Percentiles rank a stretch among this genome's conserved stretches.
These are phyloP conservation scores for Adoxophyes honmai DNA, from an alignment of 1,140 invertebrate genomes.

Conservation along the genomic window DNA sequence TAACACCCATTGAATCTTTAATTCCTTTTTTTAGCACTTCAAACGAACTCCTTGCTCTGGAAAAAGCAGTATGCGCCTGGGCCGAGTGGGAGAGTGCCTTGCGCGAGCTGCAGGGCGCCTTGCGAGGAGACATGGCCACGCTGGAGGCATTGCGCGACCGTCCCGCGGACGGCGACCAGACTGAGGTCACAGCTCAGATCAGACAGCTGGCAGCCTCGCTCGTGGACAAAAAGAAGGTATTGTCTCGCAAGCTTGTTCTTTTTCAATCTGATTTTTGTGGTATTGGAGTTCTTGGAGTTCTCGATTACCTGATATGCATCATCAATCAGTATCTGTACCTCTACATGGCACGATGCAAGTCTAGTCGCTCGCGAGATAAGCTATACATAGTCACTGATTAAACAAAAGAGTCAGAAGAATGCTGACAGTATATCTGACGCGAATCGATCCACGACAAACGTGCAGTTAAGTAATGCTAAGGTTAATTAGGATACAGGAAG, in stretches of 20 bases:
- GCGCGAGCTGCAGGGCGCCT: conserved; percentile 70
- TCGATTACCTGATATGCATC: too few relatives aligned
- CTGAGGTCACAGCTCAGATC: conserved; percentile 62
- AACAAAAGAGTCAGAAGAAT: too few relatives aligned
- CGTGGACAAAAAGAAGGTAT: conserved; percentile 69
- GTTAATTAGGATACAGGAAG: background rate
- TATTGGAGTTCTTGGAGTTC: too few relatives aligned
- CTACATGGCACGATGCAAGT: too few relatives aligned
- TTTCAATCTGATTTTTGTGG: too few relatives aligned
- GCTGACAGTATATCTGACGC: too few relatives aligned
- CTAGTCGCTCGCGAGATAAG: too few relatives aligned
- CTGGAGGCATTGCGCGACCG: conserved; percentile 58
- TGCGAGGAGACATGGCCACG: conserved; percentile 74
- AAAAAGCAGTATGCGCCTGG: conserved; percentile 73
- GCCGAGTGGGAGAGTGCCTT: conserved; percentile 77
- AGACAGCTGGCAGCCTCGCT: conserved; percentile 64
- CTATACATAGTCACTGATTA: too few relatives aligned
- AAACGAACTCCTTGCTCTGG: conserved; percentile 66
- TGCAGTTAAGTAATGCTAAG: too few relatives aligned
- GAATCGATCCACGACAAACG: too few relatives aligned
- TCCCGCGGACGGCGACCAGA: conserved; percentile 46
- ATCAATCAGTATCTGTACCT: too few relatives aligned
- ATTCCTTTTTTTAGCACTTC: conserved; percentile 50
- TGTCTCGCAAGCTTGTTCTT: too few relatives aligned
- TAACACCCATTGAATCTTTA: background rate